Percentiles rank a stretch among this genome's conserved stretches.
phyloP scores from a whole-genome alignment of 2,113 vertebrate genomes.

The Sander vitreus region DNA sequence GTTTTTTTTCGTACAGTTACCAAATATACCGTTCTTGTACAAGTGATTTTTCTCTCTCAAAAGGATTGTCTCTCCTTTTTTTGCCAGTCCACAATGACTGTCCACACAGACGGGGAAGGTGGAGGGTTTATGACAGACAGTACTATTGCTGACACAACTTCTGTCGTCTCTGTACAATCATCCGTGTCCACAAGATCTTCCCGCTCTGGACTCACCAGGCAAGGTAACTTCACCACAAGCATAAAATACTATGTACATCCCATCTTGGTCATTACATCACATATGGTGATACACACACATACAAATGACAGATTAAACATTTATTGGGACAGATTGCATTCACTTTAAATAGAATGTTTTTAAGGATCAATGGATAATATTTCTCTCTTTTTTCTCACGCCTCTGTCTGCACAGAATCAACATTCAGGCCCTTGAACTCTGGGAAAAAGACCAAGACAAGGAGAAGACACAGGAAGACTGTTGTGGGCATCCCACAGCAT shows the following conservation, averaged over 20 bases:
- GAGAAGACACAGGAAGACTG: constrained; percentile 86
- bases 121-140: constrained; percentile 81
- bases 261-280: neutral
- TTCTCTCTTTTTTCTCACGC: neutral
- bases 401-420: constrained; percentile 75
- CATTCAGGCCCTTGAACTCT: constrained; percentile 83
- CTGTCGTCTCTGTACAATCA: constrained; percentile 73
- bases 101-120: constrained; percentile 85
- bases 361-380: neutral
- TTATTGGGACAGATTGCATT: neutral
- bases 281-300: neutral
- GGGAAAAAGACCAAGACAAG: constrained; percentile 79
- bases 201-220: constrained; percentile 83
- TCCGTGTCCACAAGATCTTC: constrained; percentile 80
- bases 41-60: neutral
- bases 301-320: neutral
- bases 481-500: constrained; percentile 91
- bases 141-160: constrained; percentile 80
- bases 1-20: neutral
- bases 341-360: neutral
- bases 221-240: constrained; percentile 74
- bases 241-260: constrained; percentile 5
- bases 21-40: neutral
- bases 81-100: constrained; percentile 82
- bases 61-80: constrained; percentile 11